Conservation (phyloP, 2,797 vertebrate species). For the Bucorvus abyssinicus region DNA sequence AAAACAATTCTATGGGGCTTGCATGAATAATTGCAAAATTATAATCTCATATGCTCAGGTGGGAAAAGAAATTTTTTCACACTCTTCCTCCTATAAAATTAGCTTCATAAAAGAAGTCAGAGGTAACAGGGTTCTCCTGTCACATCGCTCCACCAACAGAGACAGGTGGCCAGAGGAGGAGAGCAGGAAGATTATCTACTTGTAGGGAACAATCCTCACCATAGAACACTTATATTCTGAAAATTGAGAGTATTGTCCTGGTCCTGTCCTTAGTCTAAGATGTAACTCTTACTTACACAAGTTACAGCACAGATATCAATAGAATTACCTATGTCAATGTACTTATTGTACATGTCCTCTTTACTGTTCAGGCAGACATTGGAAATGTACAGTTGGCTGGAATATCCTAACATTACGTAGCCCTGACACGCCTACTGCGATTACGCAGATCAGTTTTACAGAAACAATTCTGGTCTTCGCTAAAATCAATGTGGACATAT, state of each 20-base stretch:
- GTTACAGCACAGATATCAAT: not conserved
- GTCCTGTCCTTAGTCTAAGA: not conserved
- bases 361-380: not conserved
- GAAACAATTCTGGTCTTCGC: not conserved
- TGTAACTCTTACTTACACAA: not conserved
- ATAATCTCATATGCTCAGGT: not conserved
- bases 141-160: not conserved
- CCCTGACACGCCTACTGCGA: not conserved
- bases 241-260: not conserved
- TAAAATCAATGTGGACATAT: not conserved
- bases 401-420: not conserved
- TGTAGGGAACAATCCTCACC: not conserved
- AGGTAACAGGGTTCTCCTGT: not conserved
- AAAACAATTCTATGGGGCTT: not conserved
- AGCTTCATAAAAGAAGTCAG: not conserved
- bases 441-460: not conserved
- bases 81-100: not conserved
- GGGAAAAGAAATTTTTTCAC: not conserved
- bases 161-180: not conserved
- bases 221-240: not conserved
- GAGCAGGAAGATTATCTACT: not conserved
- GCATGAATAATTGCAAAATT: not conserved
- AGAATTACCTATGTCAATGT: not conserved
- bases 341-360: not conserved
- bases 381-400: not conserved